Evolutionary conservation across 2,888 invertebrate species (phyloP).

Genomic region (Eilema caniola): DNA sequence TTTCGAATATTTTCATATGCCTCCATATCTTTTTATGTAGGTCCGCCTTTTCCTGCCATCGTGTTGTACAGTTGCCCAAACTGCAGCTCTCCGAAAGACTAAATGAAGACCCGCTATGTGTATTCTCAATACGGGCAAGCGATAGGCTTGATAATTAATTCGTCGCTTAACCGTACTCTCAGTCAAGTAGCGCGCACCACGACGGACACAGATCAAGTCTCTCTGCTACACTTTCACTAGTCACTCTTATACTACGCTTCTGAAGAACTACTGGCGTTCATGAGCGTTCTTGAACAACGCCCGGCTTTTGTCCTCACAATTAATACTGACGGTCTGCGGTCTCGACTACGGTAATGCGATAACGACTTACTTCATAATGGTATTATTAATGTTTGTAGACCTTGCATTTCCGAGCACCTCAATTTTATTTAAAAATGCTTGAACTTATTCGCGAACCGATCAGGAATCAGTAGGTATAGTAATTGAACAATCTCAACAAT

Average conservation of each 20-base stretch:
- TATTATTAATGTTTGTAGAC: not conserved
- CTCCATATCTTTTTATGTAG: no score
- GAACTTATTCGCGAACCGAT: constrained; percentile 12
- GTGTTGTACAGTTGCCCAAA: no score
- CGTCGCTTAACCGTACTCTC: not conserved
- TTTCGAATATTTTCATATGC: no score
- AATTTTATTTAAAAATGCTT: not conserved
- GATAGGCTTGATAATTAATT: no score
- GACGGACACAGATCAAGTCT: not conserved
- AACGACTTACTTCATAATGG: not conserved
- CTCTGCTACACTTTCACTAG: not conserved
- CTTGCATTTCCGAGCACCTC: not conserved
- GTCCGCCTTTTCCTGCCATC: no score
- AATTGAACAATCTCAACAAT: not conserved
- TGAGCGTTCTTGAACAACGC: constrained; percentile 16
- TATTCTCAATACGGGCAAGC: no score
- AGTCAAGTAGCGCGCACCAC: no score
- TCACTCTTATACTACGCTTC: constrained; percentile 11
- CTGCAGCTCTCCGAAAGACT: no score
- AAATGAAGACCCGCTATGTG: no score
- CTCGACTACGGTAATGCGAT: not conserved
- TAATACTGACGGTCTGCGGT: constrained; percentile 13
- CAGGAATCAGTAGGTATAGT: not conserved
- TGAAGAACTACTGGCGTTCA: constrained; percentile 13
- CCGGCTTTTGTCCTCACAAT: not conserved